phyloP scores from a whole-genome alignment of 1,140 invertebrate species.

The Frieseomelitta varia region DNA sequence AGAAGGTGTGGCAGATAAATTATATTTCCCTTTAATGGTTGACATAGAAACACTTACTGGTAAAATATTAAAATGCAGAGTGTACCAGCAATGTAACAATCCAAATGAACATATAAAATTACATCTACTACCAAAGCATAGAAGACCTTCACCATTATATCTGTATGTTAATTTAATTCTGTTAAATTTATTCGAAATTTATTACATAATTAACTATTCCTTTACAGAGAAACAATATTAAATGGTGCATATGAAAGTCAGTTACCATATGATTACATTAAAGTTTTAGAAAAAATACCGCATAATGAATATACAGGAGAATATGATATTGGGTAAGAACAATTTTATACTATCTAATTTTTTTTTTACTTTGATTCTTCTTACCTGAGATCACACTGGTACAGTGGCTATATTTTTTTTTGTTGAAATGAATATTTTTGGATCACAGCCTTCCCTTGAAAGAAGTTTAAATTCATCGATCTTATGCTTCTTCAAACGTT shows the following conservation, averaged over 20 bases:
- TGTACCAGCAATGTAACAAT: constrained; percentile 85
- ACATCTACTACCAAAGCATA: constrained; percentile 81
- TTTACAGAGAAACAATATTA: constrained; percentile 80
- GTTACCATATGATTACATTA: constrained; percentile 87
- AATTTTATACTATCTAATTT: constrained; percentile 4
- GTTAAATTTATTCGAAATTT: not conserved
- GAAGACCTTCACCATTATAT: constrained; percentile 88
- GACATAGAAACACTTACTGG: constrained; percentile 83
- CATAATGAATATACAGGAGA: constrained; percentile 86
- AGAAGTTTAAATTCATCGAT: constrained; percentile 63
- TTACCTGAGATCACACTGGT: constrained; percentile 26
- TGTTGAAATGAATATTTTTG: constrained; percentile 62
- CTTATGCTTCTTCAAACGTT: constrained; percentile 49
- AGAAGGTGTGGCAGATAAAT: constrained; percentile 87
- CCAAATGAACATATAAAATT: constrained; percentile 74
- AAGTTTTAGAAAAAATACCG: constrained; percentile 84
- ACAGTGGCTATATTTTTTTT: constrained; percentile 48
- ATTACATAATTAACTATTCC: constrained; percentile 24
- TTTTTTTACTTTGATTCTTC: not conserved
- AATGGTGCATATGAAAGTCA: constrained; percentile 87
- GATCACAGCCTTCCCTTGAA: constrained; percentile 64
- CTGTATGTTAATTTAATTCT: constrained; percentile 74
- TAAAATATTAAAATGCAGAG: constrained; percentile 83
- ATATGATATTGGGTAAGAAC: constrained; percentile 69
- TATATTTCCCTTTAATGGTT: constrained; percentile 87